Base-by-base conservation (phyloP, 2,888 invertebrate species). In the Arge pagana region DNA sequence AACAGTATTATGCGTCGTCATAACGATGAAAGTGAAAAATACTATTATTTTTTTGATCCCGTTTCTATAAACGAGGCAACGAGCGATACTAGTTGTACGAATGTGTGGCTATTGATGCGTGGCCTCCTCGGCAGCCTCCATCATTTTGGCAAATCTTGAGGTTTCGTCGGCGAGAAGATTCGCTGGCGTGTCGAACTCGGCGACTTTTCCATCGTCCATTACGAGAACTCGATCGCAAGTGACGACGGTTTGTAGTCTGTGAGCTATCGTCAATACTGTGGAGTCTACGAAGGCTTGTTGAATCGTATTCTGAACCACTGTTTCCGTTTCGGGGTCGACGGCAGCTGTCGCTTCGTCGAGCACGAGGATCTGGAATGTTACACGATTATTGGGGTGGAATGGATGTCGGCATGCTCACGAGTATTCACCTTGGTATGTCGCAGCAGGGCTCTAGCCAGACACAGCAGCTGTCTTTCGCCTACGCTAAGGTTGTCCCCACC, bases 401-500 rank as follows among this genome's bases (percentile, higher is more conserved):
- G n/a, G 36, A 21, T 10, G 15, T 11, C n/a, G n/a, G n/a, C n/a
- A n/a, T 8, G 3, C 15, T 6, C 6, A 15, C 16, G 3, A 18
- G 26, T 42, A n/a, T n/a, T n/a, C n/a, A 82, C 82, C 70, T 83
- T 83, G 51, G 79, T 79, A 53, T 77, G 76, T 40, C 81, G 71
- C 5, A 86, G 72, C 30, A 85, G 66, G 18, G 84, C 84, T 61
- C 85, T 72, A 2, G 85, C 82, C 66, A 86, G 77, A 63, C 85
- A 85, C 13, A 87, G 64, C 18, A 86, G 71, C 65, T 86, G 86
- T 50, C 81, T 77, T 63, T 87, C 85, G 6, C 85, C 85, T 13
- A 69, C 67, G 33, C 70, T 76, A 33, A 77, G 60, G 39, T 68
- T 72, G 26, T 64, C 68, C 11, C 72, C 75, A 5, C 67, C 68